Base-by-base conservation (phyloP, 2,888 invertebrate genomes). In the Rhamnusium bicolor region DNA sequence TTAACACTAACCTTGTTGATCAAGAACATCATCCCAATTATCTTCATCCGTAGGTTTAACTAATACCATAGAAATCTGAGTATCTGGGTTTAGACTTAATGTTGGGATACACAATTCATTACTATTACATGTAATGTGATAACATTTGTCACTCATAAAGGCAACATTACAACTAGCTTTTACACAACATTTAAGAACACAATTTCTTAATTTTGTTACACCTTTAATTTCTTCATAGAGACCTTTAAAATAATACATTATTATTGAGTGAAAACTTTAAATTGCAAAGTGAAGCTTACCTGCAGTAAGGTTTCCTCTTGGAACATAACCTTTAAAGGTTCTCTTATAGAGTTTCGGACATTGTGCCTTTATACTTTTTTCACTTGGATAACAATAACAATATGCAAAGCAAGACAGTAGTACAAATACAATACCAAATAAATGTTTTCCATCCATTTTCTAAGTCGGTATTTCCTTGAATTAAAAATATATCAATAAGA, bases 111-210 rank as follows among this genome's bases (percentile, higher is more conserved):
- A 96, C 29, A 92, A 88, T 83, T 94, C 93, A 83, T 94, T 92
- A 80, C 90, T 93, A 4, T 88, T 89, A 87, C 95, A 95, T 72
- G 91, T 91, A 16, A 96, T 92, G 87, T 95, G 94, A 85, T 92
- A 96, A 85, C 96, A 96, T 74, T 92, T 92, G 18, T 90, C 88
- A 82, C 92, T 92, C 87, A 94, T 93, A 84, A 96, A 92, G 2
- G 94, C 95, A 75, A 95, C 93, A 86, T 96, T 94, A 86, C 96
- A 96, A 1, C 89, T 88, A 63, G 91, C 88, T 78, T 92, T 87
- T 61, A 90, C 82, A 87, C 95, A 93, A 88, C 95, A 94, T 82
- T 92, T 89, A 87, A 91, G 89, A 71, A 94, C 90, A 89, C 94
- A 94, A 82, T 92, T 89, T 84, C 91, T 90, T 72, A 93, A 83